Conservation (phyloP, 2,113 vertebrate species). For the Rhagologus leucostigma region DNA sequence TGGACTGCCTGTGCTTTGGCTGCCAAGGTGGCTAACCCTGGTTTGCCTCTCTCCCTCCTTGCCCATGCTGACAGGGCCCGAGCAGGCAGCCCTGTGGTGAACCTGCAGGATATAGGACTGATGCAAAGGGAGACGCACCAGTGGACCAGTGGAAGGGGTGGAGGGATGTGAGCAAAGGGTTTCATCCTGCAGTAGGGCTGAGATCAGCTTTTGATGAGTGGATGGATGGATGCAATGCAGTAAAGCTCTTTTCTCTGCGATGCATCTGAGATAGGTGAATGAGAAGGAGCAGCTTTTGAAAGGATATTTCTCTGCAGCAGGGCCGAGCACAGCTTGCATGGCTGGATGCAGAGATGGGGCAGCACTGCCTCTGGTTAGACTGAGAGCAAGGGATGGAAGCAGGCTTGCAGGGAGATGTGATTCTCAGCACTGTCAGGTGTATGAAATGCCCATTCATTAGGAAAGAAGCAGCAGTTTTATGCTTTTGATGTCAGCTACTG, state of each 20-base stretch:
- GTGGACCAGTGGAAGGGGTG: background rate
- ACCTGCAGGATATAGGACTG: background rate
- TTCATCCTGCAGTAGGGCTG: background rate
- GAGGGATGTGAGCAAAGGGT: background rate
- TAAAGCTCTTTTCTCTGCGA: background rate
- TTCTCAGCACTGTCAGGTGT: background rate
- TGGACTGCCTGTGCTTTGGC: background rate
- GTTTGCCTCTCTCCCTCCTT: background rate
- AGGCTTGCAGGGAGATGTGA: background rate
- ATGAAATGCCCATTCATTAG: background rate
- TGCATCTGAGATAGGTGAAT: background rate
- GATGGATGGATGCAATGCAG: background rate
- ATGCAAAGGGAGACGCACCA: background rate
- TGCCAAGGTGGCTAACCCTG: background rate
- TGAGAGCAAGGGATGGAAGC: background rate
- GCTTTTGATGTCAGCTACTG: constrained; percentile 42
- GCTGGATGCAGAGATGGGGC: background rate
- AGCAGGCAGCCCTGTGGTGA: background rate
- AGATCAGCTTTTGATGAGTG: background rate
- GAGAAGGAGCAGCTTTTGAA: background rate
- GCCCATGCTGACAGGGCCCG: background rate
- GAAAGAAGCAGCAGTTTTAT: background rate
- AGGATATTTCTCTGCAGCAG: background rate
- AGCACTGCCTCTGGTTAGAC: background rate
- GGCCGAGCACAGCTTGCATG: background rate